Percentiles rank a stretch among this genome's conserved stretches.
These are phyloP conservation scores for Chrysodeixis includens DNA, from an alignment of 2,888 invertebrate genomes.

Conservation along the genomic window DNA sequence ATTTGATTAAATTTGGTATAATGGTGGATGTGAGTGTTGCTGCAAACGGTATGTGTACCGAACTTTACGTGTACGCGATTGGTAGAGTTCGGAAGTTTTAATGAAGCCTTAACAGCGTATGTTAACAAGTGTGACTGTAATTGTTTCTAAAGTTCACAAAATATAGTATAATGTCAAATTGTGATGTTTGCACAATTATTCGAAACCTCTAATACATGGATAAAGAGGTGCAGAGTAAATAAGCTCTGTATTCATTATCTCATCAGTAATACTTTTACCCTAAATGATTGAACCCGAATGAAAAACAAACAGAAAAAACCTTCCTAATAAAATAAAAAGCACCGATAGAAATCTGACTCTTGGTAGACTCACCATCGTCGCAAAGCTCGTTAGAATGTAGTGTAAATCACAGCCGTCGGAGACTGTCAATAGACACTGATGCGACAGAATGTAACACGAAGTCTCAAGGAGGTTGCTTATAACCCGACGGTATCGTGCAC, in stretches of 20 bases:
- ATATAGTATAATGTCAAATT: too few relatives aligned
- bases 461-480: conserved; percentile 38
- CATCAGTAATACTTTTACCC: too few relatives aligned
- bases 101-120: background rate
- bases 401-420: conserved; percentile 37
- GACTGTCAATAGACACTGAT: conserved; percentile 52
- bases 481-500: conserved; percentile 33
- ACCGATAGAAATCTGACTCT: background rate
- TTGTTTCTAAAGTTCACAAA: too few relatives aligned
- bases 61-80: background rate
- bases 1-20: conserved; percentile 9
- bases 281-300: too few relatives aligned
- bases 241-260: too few relatives aligned
- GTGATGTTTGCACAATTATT: too few relatives aligned
- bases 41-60: background rate
- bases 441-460: conserved; percentile 40
- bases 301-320: background rate
- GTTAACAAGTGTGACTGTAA: background rate
- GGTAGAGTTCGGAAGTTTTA: background rate
- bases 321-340: background rate
- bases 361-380: background rate
- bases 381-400: conserved; percentile 6
- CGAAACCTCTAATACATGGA: too few relatives aligned
- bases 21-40: background rate
- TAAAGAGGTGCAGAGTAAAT: too few relatives aligned